Evolutionary conservation across 2,797 vertebrate genomes (phyloP).

Genomic region (Helarctos malayanus): DNA sequence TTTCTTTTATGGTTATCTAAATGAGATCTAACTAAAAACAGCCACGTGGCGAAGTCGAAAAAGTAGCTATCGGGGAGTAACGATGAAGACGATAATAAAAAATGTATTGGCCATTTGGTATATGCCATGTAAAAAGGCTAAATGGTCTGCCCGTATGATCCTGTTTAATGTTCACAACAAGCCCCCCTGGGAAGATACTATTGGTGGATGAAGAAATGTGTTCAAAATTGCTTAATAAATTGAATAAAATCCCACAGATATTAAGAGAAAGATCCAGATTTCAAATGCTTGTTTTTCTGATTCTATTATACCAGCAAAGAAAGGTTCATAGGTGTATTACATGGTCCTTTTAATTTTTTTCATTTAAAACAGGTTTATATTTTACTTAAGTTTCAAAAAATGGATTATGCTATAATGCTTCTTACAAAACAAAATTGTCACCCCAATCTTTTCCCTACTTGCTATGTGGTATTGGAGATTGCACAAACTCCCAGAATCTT

Average conservation of each 20-base stretch:
- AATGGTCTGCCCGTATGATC: not conserved
- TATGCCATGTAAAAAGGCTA: not conserved
- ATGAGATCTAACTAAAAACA: not conserved
- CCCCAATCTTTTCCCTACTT: not conserved
- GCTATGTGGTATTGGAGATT: accelerated
- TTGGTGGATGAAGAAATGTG: not conserved
- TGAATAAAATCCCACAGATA: not conserved
- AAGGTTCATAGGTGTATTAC: not conserved
- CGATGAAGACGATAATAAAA: not conserved
- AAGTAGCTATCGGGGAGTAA: not conserved
- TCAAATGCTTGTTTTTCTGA: not conserved
- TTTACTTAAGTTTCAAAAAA: not conserved
- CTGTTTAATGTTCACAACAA: not conserved
- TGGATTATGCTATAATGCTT: not conserved
- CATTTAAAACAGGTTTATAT: not conserved
- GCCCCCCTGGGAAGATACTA: not conserved
- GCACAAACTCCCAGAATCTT: not conserved
- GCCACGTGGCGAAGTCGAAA: not conserved
- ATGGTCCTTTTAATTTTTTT: not conserved
- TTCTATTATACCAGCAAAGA: not conserved
- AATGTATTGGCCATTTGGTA: not conserved
- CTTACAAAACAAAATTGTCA: not conserved
- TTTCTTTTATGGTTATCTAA: not conserved
- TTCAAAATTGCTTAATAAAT: not conserved
- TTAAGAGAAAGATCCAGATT: not conserved